Evolutionary conservation across 2,113 vertebrate genomes (phyloP).

Genomic region (Noctilio leporinus): DNA sequence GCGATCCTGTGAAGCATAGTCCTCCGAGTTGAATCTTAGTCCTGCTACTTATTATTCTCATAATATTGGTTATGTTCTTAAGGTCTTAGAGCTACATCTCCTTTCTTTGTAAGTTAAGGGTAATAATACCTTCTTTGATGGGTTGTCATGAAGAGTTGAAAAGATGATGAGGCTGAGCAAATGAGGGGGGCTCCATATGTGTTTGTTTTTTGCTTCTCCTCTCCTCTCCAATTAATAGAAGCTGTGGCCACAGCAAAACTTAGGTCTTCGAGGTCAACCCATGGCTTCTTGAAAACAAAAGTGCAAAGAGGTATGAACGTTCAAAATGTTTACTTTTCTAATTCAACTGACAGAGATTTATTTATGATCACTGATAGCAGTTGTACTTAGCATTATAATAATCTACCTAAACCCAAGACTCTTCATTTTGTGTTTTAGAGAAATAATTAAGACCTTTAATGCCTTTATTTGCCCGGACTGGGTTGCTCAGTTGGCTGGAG

Average conservation of each 20-base stretch:
- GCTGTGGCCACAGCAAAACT: neutral
- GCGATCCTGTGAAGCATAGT: neutral
- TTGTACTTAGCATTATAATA: neutral
- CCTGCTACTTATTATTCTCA: neutral
- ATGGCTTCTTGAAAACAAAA: neutral
- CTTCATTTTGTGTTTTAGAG: neutral
- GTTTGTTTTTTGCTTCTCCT: neutral
- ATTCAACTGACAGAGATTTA: neutral
- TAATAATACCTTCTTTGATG: neutral
- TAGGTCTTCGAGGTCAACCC: neutral
- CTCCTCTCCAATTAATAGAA: neutral
- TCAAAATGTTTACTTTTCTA: conserved; percentile 1
- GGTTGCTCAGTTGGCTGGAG: too few relatives aligned
- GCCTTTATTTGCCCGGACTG: neutral
- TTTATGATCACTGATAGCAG: neutral
- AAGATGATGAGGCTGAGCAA: neutral
- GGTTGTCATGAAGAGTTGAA: neutral
- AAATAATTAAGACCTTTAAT: neutral
- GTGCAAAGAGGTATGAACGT: neutral
- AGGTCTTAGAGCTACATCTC: neutral
- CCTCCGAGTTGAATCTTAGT: neutral
- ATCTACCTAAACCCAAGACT: neutral
- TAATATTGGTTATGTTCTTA: neutral
- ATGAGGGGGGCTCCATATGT: neutral
- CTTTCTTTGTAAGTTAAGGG: neutral